Conservation (phyloP, 2,888 invertebrate species). For the Meiosimyza decipiens region DNA sequence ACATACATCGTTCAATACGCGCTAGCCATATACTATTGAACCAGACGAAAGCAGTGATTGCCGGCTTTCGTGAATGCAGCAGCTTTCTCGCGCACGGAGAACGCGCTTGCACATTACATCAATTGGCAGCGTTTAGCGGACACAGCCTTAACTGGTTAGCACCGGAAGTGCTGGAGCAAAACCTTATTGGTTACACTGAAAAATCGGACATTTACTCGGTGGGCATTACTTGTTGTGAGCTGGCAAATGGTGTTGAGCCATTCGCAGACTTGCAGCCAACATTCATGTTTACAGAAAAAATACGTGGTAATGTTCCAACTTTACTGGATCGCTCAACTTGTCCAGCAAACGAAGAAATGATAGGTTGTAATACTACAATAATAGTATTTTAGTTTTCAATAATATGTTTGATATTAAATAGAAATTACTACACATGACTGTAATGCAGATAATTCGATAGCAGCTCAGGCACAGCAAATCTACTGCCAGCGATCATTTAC, state of each 20-base stretch:
- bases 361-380: slow-evolving; percentile 43
- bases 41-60: slow-evolving; percentile 75
- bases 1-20: slow-evolving; percentile 86
- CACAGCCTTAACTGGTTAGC: slow-evolving; percentile 86
- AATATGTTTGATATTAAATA: slow-evolving; percentile 23
- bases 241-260: slow-evolving; percentile 88
- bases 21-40: slow-evolving; percentile 87
- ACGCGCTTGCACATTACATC: slow-evolving; percentile 77
- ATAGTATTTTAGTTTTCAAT: neutral
- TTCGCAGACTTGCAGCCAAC: slow-evolving; percentile 88
- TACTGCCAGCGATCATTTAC: slow-evolving; percentile 76
- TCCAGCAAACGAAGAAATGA: slow-evolving; percentile 68
- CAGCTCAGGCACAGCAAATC: slow-evolving; percentile 65
- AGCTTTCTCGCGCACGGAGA: slow-evolving; percentile 79
- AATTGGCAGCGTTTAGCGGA: slow-evolving; percentile 76
- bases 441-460: slow-evolving; percentile 51
- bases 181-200: slow-evolving; percentile 86
- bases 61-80: slow-evolving; percentile 84
- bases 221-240: slow-evolving; percentile 82
- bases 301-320: slow-evolving; percentile 79
- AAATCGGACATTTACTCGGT: slow-evolving; percentile 92
- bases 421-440: slow-evolving; percentile 41
- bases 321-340: slow-evolving; percentile 80
- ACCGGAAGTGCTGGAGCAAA: slow-evolving; percentile 91
- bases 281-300: slow-evolving; percentile 90